Evolutionary conservation across 2,888 invertebrate genomes (phyloP).

Genomic region (Drosophila bunnanda): DNA sequence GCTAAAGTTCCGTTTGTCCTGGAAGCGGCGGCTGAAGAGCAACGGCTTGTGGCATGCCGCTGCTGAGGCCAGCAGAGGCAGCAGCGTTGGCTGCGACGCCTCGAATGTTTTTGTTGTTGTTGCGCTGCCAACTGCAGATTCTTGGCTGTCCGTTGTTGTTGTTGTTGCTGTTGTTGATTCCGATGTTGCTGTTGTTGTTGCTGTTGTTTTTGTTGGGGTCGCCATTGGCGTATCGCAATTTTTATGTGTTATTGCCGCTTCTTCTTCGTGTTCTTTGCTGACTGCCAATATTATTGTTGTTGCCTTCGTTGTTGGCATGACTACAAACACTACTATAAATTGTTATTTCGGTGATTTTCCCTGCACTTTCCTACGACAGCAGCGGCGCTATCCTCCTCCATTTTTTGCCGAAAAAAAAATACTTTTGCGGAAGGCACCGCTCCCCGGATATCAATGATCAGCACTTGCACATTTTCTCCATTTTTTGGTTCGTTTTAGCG

Average conservation of each 20-base stretch:
- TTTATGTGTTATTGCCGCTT: slow-evolving; percentile 30
- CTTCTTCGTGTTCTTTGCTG: slow-evolving; percentile 36
- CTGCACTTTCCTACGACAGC: slow-evolving; percentile 18
- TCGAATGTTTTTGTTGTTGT: slow-evolving; percentile 34
- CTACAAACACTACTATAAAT: slow-evolving; percentile 68
- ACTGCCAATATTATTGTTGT: slow-evolving; percentile 37
- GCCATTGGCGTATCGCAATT: slow-evolving; percentile 39
- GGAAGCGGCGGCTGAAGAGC: slow-evolving; percentile 81
- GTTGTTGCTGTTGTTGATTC: slow-evolving; percentile 1
- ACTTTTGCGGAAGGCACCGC: slow-evolving; percentile 12
- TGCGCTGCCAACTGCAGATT: slow-evolving; percentile 19
- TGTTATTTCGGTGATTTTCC: slow-evolving; percentile 37
- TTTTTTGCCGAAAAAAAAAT: slow-evolving; percentile 44
- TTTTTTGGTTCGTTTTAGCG: slow-evolving; percentile 16
- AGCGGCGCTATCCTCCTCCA: slow-evolving; percentile 60
- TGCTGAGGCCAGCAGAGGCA: slow-evolving; percentile 62
- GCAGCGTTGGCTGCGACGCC: slow-evolving; percentile 54
- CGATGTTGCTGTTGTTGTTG: not conserved
- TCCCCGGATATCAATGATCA: slow-evolving; percentile 47
- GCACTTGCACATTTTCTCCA: slow-evolving; percentile 26
- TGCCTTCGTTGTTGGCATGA: slow-evolving; percentile 69
- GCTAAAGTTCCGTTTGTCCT: slow-evolving; percentile 80
- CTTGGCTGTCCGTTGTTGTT: slow-evolving; percentile 12
- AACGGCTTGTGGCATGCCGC: slow-evolving; percentile 74
- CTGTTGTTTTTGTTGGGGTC: slow-evolving; percentile 16